Percentiles rank a stretch among this genome's conserved stretches.
phyloP scores from a whole-genome alignment of 2,888 invertebrate genomes.

The Omphaloscelis lunosa region DNA sequence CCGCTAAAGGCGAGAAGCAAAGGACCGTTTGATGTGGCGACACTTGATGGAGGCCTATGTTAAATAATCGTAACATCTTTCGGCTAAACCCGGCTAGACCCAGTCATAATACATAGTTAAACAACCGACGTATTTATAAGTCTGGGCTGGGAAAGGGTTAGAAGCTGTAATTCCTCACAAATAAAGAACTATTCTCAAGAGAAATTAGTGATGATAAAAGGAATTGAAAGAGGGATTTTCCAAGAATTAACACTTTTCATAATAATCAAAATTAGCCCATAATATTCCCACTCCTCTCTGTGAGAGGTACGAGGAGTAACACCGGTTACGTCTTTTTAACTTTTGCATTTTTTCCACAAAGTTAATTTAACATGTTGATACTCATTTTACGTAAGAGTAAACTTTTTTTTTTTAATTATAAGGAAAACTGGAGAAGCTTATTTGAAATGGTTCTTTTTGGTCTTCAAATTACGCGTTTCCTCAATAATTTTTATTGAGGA shows the following conservation, averaged over 20 bases:
- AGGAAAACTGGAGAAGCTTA: neutral
- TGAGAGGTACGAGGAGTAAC: neutral
- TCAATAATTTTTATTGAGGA: neutral
- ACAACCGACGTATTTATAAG: neutral
- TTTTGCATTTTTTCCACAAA: neutral
- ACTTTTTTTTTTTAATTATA: neutral
- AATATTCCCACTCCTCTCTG: neutral
- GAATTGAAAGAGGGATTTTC: neutral
- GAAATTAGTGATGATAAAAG: neutral
- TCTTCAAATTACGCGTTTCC: neutral
- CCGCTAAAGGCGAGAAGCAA: neutral
- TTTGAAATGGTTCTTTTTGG: neutral
- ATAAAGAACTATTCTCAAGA: neutral
- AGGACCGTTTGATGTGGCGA: neutral
- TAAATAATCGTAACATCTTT: neutral
- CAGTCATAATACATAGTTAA: neutral
- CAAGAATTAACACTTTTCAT: neutral
- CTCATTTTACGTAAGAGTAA: neutral
- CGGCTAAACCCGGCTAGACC: neutral
- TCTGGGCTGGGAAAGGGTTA: neutral
- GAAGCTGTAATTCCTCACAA: neutral
- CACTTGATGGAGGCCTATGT: neutral
- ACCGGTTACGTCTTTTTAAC: neutral
- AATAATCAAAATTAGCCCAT: neutral
- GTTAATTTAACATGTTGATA: neutral